Evolutionary conservation across 2,888 invertebrate genomes (phyloP), one percentile per base, ranked within the genome.

Genomic region (Lithophane ornitopus): DNA sequence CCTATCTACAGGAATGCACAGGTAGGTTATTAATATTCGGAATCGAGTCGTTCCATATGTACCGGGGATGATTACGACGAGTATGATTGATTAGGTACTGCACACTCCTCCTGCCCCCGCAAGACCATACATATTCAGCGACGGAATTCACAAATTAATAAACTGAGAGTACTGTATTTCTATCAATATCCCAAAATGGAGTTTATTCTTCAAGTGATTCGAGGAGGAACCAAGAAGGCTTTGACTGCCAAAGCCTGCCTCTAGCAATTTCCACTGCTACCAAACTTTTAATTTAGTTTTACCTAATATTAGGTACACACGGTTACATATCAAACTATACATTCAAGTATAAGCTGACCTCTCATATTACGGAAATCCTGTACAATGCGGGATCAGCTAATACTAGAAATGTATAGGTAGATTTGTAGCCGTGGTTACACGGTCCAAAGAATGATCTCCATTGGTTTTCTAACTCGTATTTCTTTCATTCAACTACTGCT

Each of bases 11-110:
- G 6, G 0, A 28, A 52, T 52, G 9, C 16, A 52, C 4, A 12
- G 1, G n/a, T 8, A 34, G 6, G 8, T 26, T 44, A 80, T 61
- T 70, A 70, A 70, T 70, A 71, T 80, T 71, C 22, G 26, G 12
- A 26, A 76, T 26, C n/a, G 3, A 28, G 9, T 9, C 41, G 41
- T 34, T 34, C 44, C 22, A 49, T 59, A 49, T 28, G 9, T 75
- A 39, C 26, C 41, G 49, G 39, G 2, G 39, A 39, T 59, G 12
- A 59, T 22, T 46, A 16, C n/a, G n/a, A n/a, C n/a, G n/a, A n/a
- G n/a, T n/a, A n/a, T n/a, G n/a, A n/a, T n/a, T n/a, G n/a, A n/a
- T n/a, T n/a, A n/a, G n/a, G n/a, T n/a, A n/a, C 22, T 54, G 46
- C 26, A 34, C 41, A 4, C 28, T 7, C 65, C 28, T 2, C 26